phyloP scores from a whole-genome alignment of 2,888 invertebrate genomes.

The Seladonia tumulorum region DNA sequence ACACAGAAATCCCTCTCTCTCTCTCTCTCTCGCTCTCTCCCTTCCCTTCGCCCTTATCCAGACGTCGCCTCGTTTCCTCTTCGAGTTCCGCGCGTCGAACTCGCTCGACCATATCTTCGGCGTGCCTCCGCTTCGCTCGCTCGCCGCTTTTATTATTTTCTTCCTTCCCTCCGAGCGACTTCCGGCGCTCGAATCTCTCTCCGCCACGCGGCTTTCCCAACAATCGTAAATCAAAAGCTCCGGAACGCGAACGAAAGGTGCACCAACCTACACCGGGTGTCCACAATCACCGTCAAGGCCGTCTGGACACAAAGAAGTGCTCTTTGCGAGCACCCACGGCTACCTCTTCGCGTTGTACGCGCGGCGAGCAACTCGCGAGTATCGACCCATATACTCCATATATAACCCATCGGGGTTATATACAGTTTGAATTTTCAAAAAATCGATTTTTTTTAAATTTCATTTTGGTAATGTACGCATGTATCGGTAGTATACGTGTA shows the following conservation, averaged over 20 bases:
- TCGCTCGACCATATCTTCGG: conserved; percentile 63
- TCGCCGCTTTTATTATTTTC: conserved; percentile 60
- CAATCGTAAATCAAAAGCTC: conserved; percentile 76
- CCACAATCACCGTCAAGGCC: conserved; percentile 72
- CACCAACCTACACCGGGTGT: conserved; percentile 76
- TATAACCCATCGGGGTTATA: too few species aligned
- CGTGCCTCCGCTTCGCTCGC: conserved; percentile 38
- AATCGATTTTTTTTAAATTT: too few species aligned
- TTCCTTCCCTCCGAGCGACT: conserved; percentile 56
- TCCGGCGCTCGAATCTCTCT: conserved; percentile 46
- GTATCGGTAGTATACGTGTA: too few species aligned
- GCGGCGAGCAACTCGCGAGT: not conserved
- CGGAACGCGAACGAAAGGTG: conserved; percentile 76
- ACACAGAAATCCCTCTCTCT: not conserved
- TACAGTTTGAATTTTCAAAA: too few species aligned
- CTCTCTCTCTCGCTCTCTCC: not conserved
- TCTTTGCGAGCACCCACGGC: conserved; percentile 18
- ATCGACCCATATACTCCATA: too few species aligned
- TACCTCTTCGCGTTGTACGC: not conserved
- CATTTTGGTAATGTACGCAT: too few species aligned
- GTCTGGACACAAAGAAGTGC: not conserved
- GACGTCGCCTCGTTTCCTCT: conserved; percentile 39
- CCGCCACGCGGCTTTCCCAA: conserved; percentile 51
- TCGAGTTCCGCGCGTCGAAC: conserved; percentile 53
- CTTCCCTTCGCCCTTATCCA: conserved; percentile 22